Evolutionary conservation across 2,113 vertebrate species (phyloP), one percentile per base, ranked within the genome.

Genomic region (Sinocyclocheilus anophthalmus): DNA sequence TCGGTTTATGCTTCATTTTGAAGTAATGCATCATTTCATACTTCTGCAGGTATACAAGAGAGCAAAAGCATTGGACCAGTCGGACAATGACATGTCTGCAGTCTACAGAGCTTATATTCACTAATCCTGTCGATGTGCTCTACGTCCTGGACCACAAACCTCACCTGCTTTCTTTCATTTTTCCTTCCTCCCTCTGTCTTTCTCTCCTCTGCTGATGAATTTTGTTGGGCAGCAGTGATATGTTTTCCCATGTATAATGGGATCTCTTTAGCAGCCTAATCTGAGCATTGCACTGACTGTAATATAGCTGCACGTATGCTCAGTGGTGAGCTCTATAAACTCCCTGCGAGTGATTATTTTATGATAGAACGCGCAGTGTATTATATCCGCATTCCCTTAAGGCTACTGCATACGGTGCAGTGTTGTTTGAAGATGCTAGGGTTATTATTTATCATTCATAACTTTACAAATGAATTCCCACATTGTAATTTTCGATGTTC

Each of bases 71-170:
- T 95, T 99, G 97, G 98, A 99, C 96, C 98, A 99, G 95, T 99
- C 98, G 13, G 98, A 99, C 93, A 99, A 99, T 57, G 98, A 99
- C 82, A 98, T 99, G 93, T 99, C 98, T 61, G 98, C 98, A 50
- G 98, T 99, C 90, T 99, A 99, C 96, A 95, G 98, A 93, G 98
- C 98, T 94, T 99, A 99, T 91, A 99, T 99, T 90, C 98, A 99
- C 94, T 99, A 96, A 96, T 94, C 92, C 67, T 89, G 18, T 73
- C 85, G 76, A 87, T 86, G 88, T 85, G 88, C 86, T 87, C 78
- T 18, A 26, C 82, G 76, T 88, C 91, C 90, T 91, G 94, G 94
- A 95, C 91, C 92, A 92, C 88, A 57, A 82, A 83, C 70, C 83
- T 86, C 88, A 84, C 65, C 50, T 81, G 70, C 30, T 86, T 86